These are phyloP conservation scores for Neopelma chrysocephalum DNA, from an alignment of 2,797 vertebrate genomes.

Conservation along the genomic window DNA sequence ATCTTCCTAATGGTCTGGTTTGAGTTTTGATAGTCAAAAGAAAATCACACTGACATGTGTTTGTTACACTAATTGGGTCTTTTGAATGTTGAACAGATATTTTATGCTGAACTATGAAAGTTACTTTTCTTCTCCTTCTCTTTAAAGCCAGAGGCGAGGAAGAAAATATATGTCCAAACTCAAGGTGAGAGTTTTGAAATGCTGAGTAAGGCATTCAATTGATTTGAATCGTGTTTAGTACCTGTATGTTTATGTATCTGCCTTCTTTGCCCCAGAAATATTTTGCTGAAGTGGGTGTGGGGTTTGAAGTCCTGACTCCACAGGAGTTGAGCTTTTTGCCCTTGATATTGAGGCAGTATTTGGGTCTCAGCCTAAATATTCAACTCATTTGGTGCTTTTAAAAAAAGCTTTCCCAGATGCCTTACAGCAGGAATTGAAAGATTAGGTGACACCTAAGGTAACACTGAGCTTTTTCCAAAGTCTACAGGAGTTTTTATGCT, in stretches of 20 bases:
- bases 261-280: not conserved
- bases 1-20: not conserved
- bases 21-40: not conserved
- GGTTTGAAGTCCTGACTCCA: not conserved
- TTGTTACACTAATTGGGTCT: not conserved
- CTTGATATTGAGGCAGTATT: rapidly evolving
- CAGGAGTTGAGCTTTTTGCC: not conserved
- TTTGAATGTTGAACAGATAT: not conserved
- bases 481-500: not conserved
- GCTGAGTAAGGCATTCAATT: rapidly evolving
- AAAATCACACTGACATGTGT: not conserved
- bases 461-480: rapidly evolving
- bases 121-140: conserved; percentile 19
- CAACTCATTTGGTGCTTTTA: not conserved
- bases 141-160: conserved; percentile 82
- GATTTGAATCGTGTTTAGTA: not conserved
- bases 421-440: not conserved
- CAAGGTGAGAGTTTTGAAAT: conserved; percentile 85
- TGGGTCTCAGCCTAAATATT: not conserved
- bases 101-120: not conserved
- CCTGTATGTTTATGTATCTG: not conserved
- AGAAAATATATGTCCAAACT: conserved; percentile 87
- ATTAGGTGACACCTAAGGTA: not conserved
- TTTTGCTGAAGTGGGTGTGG: not conserved
- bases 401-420: not conserved